Evolutionary conservation across 2,113 vertebrate genomes (phyloP), one percentile per base, ranked within the genome.

Genomic region (Irena cyanogastra): DNA sequence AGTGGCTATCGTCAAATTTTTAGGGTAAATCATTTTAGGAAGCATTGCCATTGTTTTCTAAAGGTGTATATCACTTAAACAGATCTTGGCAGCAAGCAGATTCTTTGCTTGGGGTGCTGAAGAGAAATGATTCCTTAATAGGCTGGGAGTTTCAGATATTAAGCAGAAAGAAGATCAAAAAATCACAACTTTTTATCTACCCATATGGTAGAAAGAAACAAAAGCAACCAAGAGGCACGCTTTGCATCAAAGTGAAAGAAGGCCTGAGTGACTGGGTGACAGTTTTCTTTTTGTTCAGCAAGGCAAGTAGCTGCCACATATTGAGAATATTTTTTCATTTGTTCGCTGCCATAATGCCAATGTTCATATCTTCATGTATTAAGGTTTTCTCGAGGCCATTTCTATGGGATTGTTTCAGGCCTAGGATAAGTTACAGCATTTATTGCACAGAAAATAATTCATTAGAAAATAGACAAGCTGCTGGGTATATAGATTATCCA

Each of bases 21-120:
- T 89, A 50, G 47, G 91, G 78, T 56, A 35, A 97, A 88, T 89
- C 63, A 92, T 65, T 97, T 97, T 86, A 89, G 66, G 66, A 95
- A 94, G 24, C 77, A 93, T 6, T 83, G 18, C 5, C 8, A 7
- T 59, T 81, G 20, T 56, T 89, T 91, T 66, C n/a, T 53, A 35
- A 65, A 50, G 4, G 2, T 72, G 8, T 45, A 2, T 42, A 41
- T 79, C 45, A 37, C 27, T 89, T 53, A 60, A 90, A 87, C 12
- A 50, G 26, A 54, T 45, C 37, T 61, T 76, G 23, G 28, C 37
- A 84, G 35, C 23, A 57, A 89, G 16, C 30, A 68, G 22, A 52
- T 74, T 84, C 24, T 76, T 86, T 83, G 26, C 24, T 87, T 83
- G 42, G 10, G 21, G 27, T 53, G 11, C 53, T 64, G 35, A 30